Evolutionary conservation across 1,140 invertebrate species (phyloP).

Genomic region (Stegodyphus dumicola): DNA sequence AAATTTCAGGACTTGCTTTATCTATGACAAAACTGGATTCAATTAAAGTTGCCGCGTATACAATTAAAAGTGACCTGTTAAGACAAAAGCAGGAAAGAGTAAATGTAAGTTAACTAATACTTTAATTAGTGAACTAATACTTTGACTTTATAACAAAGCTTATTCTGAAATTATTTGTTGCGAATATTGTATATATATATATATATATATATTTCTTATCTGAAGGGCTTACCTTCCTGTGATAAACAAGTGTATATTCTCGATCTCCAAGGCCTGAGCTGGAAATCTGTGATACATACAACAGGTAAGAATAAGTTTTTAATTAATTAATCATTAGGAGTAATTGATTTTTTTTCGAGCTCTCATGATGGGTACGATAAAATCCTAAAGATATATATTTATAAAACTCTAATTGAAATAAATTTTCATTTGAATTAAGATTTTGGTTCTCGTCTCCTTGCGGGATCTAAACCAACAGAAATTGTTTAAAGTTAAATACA

Average conservation of each 20-base stretch:
- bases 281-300: not conserved
- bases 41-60: not conserved
- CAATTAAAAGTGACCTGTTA: not conserved
- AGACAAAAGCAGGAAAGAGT: not conserved
- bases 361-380: too few relatives aligned
- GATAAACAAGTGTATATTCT: not conserved
- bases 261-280: not conserved
- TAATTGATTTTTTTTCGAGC: too few relatives aligned
- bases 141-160: too few relatives aligned
- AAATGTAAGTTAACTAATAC: not conserved
- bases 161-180: too few relatives aligned
- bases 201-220: not conserved
- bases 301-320: not conserved
- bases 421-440: too few relatives aligned
- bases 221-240: not conserved
- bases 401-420: too few relatives aligned
- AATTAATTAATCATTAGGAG: too few relatives aligned
- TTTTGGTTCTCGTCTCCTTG: too few relatives aligned
- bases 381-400: too few relatives aligned
- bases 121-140: too few relatives aligned
- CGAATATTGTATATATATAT: not conserved
- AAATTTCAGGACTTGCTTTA: not conserved
- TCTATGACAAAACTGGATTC: not conserved
- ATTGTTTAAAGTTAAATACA: too few relatives aligned
- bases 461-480: too few relatives aligned